These are phyloP conservation scores for Xestia ashworthii DNA, from an alignment of 2,888 invertebrate species.

Conservation along the genomic window DNA sequence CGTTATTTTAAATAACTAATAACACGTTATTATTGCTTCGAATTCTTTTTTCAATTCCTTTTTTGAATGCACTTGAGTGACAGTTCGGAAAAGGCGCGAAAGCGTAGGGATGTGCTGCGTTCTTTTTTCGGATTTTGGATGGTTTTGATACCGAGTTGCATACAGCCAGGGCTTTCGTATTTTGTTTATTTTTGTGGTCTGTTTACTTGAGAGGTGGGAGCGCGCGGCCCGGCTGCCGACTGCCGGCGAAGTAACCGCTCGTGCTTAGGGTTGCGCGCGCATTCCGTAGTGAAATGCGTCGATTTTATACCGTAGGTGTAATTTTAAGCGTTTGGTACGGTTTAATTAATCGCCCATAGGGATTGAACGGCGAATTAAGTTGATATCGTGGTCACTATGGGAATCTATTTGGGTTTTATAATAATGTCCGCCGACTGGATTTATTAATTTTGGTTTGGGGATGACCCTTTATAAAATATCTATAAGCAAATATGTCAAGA, in stretches of 20 bases:
- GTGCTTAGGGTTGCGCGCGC: constrained; percentile 85
- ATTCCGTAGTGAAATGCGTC: constrained; percentile 78
- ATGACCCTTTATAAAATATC: neutral
- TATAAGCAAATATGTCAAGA: neutral
- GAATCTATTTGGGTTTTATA: constrained; percentile 46
- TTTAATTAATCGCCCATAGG: constrained; percentile 79
- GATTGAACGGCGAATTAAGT: constrained; percentile 66
- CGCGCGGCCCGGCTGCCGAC: constrained; percentile 89
- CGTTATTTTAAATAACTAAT: constrained; percentile 78
- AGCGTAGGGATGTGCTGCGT: constrained; percentile 68
- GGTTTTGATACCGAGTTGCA: constrained; percentile 71
- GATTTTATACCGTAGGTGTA: constrained; percentile 88
- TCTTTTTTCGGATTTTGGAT: constrained; percentile 67
- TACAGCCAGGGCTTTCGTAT: constrained; percentile 87
- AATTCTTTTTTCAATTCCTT: constrained; percentile 76
- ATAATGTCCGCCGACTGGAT: constrained; percentile 21
- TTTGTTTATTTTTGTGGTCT: constrained; percentile 83
- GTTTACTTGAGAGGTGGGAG: constrained; percentile 82
- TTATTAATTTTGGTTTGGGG: constrained; percentile 41
- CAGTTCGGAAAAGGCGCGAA: constrained; percentile 80
- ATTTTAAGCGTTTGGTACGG: constrained; percentile 77
- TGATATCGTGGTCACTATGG: constrained; percentile 61
- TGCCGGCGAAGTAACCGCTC: constrained; percentile 86
- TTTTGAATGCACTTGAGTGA: constrained; percentile 76
- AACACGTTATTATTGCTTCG: constrained; percentile 86